Conservation (phyloP, 92 coral and sea anemone genomes). For the Umimayanthus kanabou region DNA sequence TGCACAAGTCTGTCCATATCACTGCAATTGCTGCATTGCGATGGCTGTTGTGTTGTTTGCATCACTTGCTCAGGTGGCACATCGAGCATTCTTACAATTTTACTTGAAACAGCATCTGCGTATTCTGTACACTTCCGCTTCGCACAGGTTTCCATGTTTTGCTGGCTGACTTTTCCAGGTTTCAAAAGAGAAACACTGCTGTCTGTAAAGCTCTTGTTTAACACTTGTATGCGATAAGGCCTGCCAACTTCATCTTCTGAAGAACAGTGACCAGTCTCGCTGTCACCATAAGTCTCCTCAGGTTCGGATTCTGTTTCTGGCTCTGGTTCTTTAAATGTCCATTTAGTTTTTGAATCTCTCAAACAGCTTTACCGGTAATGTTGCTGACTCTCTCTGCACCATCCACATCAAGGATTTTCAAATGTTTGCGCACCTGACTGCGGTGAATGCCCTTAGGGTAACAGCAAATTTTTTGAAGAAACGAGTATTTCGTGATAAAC, state of each 20-base stretch:
- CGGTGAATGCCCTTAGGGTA: conserved; percentile 14
- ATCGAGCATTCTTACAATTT: conserved; percentile 32
- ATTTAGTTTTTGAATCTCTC: conserved; percentile 23
- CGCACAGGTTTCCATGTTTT: conserved; percentile 28
- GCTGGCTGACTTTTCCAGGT: conserved; percentile 29
- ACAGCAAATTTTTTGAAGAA: conserved; percentile 25
- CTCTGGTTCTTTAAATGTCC: conserved; percentile 10
- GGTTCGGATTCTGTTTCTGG: conserved; percentile 18
- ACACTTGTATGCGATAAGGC: conserved; percentile 14
- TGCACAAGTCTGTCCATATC: conserved; percentile 35
- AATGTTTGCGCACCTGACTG: conserved; percentile 7
- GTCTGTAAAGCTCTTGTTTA: conserved; percentile 32
- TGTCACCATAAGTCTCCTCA: not conserved
- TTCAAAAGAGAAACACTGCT: conserved; percentile 21
- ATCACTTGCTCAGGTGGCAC: conserved; percentile 29
- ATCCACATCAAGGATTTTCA: conserved; percentile 22
- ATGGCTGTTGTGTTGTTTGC: conserved; percentile 4
- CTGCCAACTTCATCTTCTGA: conserved; percentile 29
- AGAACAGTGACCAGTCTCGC: conserved; percentile 7
- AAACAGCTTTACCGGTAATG: conserved; percentile 25
- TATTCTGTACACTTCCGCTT: conserved; percentile 27
- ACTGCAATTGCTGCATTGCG: conserved; percentile 20
- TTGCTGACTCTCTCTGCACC: conserved; percentile 4
- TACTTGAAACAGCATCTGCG: conserved; percentile 31
- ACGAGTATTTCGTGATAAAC: conserved; percentile 21